Percentiles rank a stretch among this genome's conserved stretches.
These are phyloP conservation scores for Gila orcuttii DNA, from an alignment of 2,113 vertebrate genomes.

Conservation along the genomic window DNA sequence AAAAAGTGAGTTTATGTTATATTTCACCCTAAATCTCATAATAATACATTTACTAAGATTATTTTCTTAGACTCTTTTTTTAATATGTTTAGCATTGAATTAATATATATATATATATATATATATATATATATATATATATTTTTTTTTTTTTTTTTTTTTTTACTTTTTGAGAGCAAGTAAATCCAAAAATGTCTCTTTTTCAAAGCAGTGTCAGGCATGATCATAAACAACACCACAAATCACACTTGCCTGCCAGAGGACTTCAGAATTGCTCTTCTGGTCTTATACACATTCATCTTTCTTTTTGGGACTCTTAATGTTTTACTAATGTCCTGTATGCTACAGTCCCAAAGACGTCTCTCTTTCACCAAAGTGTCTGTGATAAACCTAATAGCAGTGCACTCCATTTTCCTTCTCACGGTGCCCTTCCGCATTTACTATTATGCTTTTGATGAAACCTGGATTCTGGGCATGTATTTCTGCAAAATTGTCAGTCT, in stretches of 20 bases:
- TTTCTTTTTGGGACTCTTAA: constrained; percentile 73
- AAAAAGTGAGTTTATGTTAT: neutral
- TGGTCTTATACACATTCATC: constrained; percentile 66
- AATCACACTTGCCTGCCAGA: neutral
- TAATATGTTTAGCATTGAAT: neutral
- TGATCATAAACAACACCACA: neutral
- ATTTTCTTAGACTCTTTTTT: neutral
- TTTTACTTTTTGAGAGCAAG: neutral
- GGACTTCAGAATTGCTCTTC: constrained; percentile 51
- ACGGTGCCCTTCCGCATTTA: constrained; percentile 82
- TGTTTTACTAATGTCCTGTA: constrained; percentile 69
- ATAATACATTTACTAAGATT: neutral
- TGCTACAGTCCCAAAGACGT: constrained; percentile 76
- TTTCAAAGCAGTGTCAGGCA: neutral
- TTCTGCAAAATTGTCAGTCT: constrained; percentile 81
- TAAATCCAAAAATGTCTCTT: neutral
- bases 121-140: no score
- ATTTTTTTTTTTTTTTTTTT: no score
- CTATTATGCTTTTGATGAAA: constrained; percentile 66
- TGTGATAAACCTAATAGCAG: constrained; percentile 78
- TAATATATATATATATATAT: no score
- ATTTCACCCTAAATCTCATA: neutral
- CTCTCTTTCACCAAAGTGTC: constrained; percentile 81
- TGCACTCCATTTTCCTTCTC: constrained; percentile 79
- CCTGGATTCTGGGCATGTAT: constrained; percentile 66